phyloP scores from a whole-genome alignment of 1,140 invertebrate genomes.

The Drosophila tani region DNA sequence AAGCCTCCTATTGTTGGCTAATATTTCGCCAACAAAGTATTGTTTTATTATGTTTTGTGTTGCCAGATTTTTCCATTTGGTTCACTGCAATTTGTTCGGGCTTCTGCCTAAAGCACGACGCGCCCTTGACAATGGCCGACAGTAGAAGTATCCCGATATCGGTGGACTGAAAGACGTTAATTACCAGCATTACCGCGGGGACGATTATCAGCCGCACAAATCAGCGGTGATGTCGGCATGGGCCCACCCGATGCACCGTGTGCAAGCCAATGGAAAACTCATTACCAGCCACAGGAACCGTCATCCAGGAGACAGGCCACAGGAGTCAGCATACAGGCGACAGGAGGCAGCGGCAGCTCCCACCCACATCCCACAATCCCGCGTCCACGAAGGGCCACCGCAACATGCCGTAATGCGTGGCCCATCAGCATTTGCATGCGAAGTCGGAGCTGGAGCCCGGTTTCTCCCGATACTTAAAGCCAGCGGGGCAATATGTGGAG shows the following conservation, averaged over 20 bases:
- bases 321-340: constrained; percentile 14
- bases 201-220: constrained; percentile 71
- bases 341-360: neutral
- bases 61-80: constrained; percentile 23
- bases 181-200: constrained; percentile 69
- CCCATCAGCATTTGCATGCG: constrained; percentile 45
- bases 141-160: constrained; percentile 52
- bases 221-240: constrained; percentile 35
- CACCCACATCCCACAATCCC: neutral
- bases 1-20: neutral
- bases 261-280: constrained; percentile 70
- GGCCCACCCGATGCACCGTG: constrained; percentile 24
- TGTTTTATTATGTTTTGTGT: constrained; percentile 16
- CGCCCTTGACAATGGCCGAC: constrained; percentile 44
- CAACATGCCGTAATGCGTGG: constrained; percentile 75
- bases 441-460: neutral
- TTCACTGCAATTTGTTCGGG: constrained; percentile 19
- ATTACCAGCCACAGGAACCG: constrained; percentile 73
- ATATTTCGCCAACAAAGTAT: neutral
- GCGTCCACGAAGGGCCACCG: constrained; percentile 34
- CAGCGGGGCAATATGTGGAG: constrained; percentile 53
- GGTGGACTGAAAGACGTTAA: constrained; percentile 73
- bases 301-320: constrained; percentile 20
- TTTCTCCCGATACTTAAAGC: constrained; percentile 35
- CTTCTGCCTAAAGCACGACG: neutral